These are phyloP conservation scores for Galbula dea DNA, from an alignment of 2,113 vertebrate species.

Conservation along the genomic window DNA sequence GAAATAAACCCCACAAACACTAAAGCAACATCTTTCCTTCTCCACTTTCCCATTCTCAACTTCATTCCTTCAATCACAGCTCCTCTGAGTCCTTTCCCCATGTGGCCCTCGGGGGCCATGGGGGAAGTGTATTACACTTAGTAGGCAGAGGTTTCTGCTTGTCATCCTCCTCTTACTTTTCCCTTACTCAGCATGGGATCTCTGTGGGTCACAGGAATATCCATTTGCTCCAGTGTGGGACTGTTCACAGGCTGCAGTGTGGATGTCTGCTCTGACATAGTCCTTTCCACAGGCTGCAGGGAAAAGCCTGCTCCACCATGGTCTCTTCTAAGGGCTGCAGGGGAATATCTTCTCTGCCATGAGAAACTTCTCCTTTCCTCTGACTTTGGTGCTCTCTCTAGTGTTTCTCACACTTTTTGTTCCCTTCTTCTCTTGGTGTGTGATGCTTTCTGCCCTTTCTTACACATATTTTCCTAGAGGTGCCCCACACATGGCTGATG, in stretches of 20 bases:
- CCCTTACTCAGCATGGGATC: not conserved
- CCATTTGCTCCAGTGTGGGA: not conserved
- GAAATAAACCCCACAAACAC: not conserved
- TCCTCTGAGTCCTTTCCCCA: not conserved
- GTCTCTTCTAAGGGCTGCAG: not conserved
- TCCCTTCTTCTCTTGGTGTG: too few species aligned
- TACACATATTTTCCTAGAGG: too few species aligned
- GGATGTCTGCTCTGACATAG: too few species aligned
- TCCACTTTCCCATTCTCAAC: not conserved
- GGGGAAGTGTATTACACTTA: not conserved
- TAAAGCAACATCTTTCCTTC: not conserved
- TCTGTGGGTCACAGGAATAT: not conserved
- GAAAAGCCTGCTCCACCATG: not conserved
- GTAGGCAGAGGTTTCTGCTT: accelerated
- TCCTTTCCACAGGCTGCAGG: too few species aligned
- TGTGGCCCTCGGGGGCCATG: too few species aligned
- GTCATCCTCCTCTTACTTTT: not conserved
- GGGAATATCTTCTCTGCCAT: not conserved
- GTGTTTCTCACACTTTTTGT: not conserved
- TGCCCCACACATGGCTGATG: too few species aligned
- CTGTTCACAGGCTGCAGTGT: not conserved
- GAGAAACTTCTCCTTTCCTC: not conserved
- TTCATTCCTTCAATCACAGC: not conserved
- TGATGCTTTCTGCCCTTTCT: too few species aligned
- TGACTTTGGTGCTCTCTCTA: not conserved